A percentile compares a stretch with the other conserved stretches of the same genome.
phyloP scores from a whole-genome alignment of 2,888 invertebrate species.

The Cephus runcator region DNA sequence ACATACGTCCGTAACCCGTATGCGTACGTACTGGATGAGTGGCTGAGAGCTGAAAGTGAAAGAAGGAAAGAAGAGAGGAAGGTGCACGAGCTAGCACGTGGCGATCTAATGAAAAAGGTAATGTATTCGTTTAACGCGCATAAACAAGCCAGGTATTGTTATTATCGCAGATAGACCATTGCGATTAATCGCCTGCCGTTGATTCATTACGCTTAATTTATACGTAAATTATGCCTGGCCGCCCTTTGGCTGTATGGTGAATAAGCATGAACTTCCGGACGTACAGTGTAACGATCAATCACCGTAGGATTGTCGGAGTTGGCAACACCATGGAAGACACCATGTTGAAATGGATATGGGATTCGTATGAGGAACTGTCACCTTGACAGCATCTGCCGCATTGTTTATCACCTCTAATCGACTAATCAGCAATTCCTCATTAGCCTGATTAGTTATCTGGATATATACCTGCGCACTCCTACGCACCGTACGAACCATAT shows the following conservation, averaged over 20 bases:
- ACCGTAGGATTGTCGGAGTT: not conserved
- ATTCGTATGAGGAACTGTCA: not conserved
- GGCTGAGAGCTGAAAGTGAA: not conserved
- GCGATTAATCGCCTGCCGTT: slow-evolving; percentile 59
- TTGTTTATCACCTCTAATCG: not conserved
- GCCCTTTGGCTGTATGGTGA: slow-evolving; percentile 60
- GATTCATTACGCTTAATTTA: slow-evolving; percentile 61
- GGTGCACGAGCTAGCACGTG: slow-evolving; percentile 48
- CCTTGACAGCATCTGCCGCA: not conserved
- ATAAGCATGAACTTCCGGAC: slow-evolving; percentile 62
- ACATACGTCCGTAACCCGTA: not conserved
- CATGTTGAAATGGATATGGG: not conserved
- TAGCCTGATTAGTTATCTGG: not conserved
- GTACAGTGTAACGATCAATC: not conserved
- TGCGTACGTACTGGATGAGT: not conserved
- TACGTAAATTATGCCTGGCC: slow-evolving; percentile 59
- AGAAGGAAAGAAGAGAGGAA: slow-evolving; percentile 13
- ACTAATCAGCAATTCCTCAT: not conserved
- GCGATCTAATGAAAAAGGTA: slow-evolving; percentile 56
- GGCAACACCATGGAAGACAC: not conserved
- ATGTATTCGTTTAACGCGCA: slow-evolving; percentile 55
- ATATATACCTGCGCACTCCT: not conserved
- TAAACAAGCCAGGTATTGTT: slow-evolving; percentile 52
- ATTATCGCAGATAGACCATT: slow-evolving; percentile 50
- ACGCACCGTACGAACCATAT: not conserved